Conservation (phyloP, 2,888 invertebrate genomes). For the Calephelis perditalis region DNA sequence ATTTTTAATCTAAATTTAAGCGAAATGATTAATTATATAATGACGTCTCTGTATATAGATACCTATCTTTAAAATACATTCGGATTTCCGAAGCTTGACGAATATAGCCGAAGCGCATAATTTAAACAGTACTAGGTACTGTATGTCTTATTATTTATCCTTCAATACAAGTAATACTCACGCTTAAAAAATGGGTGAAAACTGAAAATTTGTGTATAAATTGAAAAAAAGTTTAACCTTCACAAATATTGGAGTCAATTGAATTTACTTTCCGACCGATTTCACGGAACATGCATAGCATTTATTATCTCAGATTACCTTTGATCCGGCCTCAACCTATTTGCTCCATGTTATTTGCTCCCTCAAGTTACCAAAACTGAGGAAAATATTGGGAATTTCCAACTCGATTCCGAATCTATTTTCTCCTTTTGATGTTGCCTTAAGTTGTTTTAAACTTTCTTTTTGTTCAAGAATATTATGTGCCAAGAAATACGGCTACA, state of each 20-base stretch:
- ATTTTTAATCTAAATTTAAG: too few species aligned
- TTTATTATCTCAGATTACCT: conserved; percentile 10
- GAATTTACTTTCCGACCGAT: neutral
- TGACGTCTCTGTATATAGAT: too few species aligned
- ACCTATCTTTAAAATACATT: too few species aligned
- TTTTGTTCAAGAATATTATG: conserved; percentile 3
- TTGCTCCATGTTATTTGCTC: conserved; percentile 5
- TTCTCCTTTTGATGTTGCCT: conserved; percentile 10
- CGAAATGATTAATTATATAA: too few species aligned
- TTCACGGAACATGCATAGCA: neutral
- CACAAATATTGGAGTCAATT: conserved; percentile 1
- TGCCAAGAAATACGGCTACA: neutral
- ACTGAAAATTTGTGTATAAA: too few species aligned
- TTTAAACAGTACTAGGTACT: too few species aligned
- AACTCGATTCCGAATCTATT: conserved; percentile 11
- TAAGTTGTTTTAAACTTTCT: conserved; percentile 4
- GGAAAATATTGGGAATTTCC: conserved; percentile 11
- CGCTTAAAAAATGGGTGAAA: too few species aligned
- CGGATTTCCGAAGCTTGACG: too few species aligned
- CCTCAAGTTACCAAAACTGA: conserved; percentile 8
- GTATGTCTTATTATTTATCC: too few species aligned
- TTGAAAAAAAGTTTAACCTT: neutral
- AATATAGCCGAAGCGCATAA: too few species aligned
- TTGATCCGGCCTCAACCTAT: conserved; percentile 6
- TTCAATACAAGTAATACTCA: too few species aligned